phyloP scores from a whole-genome alignment of 92 coral and sea anemone genomes.

The Pocillopora meandrina region DNA sequence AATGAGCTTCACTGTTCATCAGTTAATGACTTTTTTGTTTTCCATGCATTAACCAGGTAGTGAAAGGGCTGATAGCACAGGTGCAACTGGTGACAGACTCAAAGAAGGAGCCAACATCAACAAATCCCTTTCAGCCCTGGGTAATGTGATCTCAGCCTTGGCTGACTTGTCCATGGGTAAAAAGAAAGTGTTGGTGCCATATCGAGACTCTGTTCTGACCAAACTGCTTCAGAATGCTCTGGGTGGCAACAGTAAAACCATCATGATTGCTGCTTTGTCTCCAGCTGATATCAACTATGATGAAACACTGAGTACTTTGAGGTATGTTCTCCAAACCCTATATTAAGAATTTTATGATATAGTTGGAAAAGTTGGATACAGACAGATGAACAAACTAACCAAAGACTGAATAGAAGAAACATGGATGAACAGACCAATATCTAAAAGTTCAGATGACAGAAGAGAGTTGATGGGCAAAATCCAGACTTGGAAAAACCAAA shows the following conservation, averaged over 20 bases:
- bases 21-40: not conserved
- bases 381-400: too few species aligned
- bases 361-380: too few species aligned
- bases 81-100: conserved; percentile 97
- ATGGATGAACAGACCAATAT: too few species aligned
- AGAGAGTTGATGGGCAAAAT: not conserved
- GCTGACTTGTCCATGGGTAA: conserved; percentile 99
- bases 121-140: conserved; percentile 94
- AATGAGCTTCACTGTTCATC: too few species aligned
- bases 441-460: too few species aligned
- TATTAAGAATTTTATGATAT: not conserved
- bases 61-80: conserved; percentile 99
- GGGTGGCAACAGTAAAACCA: conserved; percentile 99
- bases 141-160: conserved; percentile 96
- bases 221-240: conserved; percentile 96
- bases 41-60: conserved; percentile 68
- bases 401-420: too few species aligned
- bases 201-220: conserved; percentile 97
- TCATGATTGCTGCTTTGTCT: conserved; percentile 98
- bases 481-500: too few species aligned
- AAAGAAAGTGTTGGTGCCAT: conserved; percentile 97
- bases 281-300: conserved; percentile 99
- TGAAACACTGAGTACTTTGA: conserved; percentile 92
- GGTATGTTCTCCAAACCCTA: conserved; percentile 47
- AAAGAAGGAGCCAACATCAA: conserved; percentile 99